phyloP scores from a whole-genome alignment of 2,113 vertebrate genomes.

The Myxocyprinus asiaticus region DNA sequence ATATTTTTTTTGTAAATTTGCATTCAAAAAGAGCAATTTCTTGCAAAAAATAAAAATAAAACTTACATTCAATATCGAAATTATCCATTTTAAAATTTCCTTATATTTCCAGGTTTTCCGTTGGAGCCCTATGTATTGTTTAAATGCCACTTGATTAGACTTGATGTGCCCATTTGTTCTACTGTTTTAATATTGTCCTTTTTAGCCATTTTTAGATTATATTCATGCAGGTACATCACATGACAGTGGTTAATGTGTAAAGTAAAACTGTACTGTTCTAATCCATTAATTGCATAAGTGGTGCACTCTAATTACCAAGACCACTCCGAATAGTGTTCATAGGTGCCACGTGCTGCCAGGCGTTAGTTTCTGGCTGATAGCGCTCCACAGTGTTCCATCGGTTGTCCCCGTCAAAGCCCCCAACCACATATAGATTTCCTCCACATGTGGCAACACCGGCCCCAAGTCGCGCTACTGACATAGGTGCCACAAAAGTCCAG shows the following conservation, averaged over 20 bases:
- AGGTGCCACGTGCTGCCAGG: slow-evolving; percentile 73
- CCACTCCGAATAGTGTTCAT: slow-evolving; percentile 77
- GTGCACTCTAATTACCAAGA: slow-evolving; percentile 67
- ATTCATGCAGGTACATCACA: background rate
- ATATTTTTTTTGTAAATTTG: too few relatives aligned
- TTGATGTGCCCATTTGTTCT: slow-evolving; percentile 4
- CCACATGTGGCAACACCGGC: slow-evolving; percentile 73
- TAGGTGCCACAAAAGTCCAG: slow-evolving; percentile 75
- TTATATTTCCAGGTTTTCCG: too few relatives aligned
- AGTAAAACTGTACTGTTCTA: background rate
- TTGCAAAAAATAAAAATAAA: too few relatives aligned
- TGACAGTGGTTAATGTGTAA: background rate
- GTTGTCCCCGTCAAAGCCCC: slow-evolving; percentile 78
- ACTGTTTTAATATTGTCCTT: background rate
- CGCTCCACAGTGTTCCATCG: slow-evolving; percentile 76
- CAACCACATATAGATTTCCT: slow-evolving; percentile 76
- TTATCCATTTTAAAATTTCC: too few relatives aligned
- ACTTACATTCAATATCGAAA: too few relatives aligned
- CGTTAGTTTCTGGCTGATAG: slow-evolving; percentile 77
- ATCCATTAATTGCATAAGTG: slow-evolving; percentile 6
- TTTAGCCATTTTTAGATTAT: slow-evolving; percentile 18
- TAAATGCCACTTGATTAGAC: background rate
- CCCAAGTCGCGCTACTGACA: slow-evolving; percentile 77
- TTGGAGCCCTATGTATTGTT: background rate
- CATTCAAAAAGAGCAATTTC: too few relatives aligned